phyloP scores from a whole-genome alignment of 2,113 vertebrate genomes.

The Pseudonaja textilis region DNA sequence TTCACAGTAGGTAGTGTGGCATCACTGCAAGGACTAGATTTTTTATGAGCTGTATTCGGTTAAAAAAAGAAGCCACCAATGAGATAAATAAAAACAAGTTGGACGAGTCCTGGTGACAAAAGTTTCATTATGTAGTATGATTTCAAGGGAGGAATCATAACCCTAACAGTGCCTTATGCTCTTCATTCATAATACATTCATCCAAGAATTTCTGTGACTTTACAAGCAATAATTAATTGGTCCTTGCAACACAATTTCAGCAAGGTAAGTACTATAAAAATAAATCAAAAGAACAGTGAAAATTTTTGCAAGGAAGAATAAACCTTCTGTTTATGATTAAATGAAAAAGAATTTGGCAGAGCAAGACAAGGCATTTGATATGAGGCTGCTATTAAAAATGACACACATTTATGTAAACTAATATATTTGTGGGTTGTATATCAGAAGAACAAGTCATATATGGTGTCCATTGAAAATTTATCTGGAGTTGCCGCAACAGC shows the following conservation, averaged over 20 bases:
- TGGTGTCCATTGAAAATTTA: neutral
- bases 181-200: conserved; percentile 65
- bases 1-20: conserved; percentile 42
- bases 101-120: conserved; percentile 66
- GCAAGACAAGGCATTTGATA: neutral
- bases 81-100: conserved; percentile 68
- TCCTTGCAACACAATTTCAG: conserved; percentile 61
- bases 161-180: conserved; percentile 41
- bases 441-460: neutral
- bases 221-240: conserved; percentile 58
- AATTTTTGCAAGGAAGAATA: conserved; percentile 48
- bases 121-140: conserved; percentile 57
- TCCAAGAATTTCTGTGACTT: conserved; percentile 61
- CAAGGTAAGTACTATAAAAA: conserved; percentile 23
- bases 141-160: conserved; percentile 65
- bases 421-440: neutral
- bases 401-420: neutral
- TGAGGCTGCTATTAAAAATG: neutral
- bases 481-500: neutral
- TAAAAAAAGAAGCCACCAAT: conserved; percentile 58
- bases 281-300: conserved; percentile 34
- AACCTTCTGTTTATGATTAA: conserved; percentile 51
- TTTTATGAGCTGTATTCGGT: conserved; percentile 65
- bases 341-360: conserved; percentile 33
- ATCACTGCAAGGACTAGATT: conserved; percentile 56